Evolutionary conservation across 2,888 invertebrate species (phyloP), one percentile per base, ranked within the genome.

Genomic region (Mesorhabditis spiculigera): DNA sequence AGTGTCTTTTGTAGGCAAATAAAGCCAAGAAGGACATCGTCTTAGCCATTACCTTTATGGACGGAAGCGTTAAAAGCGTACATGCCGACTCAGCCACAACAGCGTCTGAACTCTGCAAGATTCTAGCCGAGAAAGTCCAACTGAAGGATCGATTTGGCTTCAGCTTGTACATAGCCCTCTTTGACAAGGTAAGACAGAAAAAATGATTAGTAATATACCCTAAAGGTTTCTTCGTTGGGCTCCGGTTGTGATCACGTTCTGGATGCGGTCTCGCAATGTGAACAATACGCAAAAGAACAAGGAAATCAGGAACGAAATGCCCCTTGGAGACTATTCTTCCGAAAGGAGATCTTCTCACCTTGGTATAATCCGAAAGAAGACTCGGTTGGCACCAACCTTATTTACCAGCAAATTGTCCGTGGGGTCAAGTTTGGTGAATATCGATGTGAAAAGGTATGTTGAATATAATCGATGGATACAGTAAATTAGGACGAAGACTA

Each of bases 391-490:
- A 97, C 97, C 0, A 95, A 97, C 88, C 90, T 99, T 68, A 97
- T 99, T 83, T 99, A 97, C 86, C 96, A 95, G 86, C 95, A 96
- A 88, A 89, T 99, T 0, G 95, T 98, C 0, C 89, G 97, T 73
- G 98, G 98, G 4, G 95, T 99, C 10, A 97, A 97, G 87, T 98
- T 96, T 87, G 98, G 97, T 6, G 98, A 99, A 88, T 99, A 99
- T 86, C 90, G 94, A 67, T 98, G 89, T 83, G 89, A 90, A 74
- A 89, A 89, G 87, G 88, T 88, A 71, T 28, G 70, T 69, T 5
- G 13, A 58, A 43, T 45, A 65, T 65, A 41, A 1, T 65, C 41
- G 41, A 28, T 58, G 61, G 28, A 67, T 62, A 58, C 28, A 28
- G 6, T 67, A n/a, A 58, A 16, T 50, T 78, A 89, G 89, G 95